Evolutionary conservation across 2,113 vertebrate genomes (phyloP).

Genomic region (Toxotes chatareus): DNA sequence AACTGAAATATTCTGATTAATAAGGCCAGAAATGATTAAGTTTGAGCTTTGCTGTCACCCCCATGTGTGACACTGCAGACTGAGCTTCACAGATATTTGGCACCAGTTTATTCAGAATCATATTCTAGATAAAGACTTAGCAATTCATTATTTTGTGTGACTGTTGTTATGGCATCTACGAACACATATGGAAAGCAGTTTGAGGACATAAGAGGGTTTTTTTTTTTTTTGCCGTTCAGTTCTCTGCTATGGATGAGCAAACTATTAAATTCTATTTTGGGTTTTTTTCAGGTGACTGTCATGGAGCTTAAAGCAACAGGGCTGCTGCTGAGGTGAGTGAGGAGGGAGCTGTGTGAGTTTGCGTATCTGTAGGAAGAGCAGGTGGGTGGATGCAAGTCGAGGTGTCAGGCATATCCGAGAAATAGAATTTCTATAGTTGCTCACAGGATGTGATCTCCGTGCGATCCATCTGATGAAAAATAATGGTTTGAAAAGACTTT

Average conservation of each 20-base stretch:
- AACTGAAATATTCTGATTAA: not conserved
- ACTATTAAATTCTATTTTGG: slow-evolving; percentile 62
- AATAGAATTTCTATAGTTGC: slow-evolving; percentile 55
- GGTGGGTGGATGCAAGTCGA: slow-evolving; percentile 42
- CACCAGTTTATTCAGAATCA: not conserved
- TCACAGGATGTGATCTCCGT: slow-evolving; percentile 30
- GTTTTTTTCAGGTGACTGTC: slow-evolving; percentile 45
- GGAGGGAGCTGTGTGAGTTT: slow-evolving; percentile 10
- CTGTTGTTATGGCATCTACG: not conserved
- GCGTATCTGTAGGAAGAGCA: slow-evolving; percentile 31
- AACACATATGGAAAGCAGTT: slow-evolving; percentile 10
- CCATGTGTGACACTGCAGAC: not conserved
- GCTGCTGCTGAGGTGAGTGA: slow-evolving; percentile 27
- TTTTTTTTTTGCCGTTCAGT: slow-evolving; percentile 8
- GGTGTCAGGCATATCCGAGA: slow-evolving; percentile 44
- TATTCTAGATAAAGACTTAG: not conserved
- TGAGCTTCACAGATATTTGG: not conserved
- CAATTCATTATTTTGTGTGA: not conserved
- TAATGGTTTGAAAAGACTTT: not conserved
- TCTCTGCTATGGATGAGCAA: slow-evolving; percentile 47
- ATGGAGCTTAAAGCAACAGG: slow-evolving; percentile 24
- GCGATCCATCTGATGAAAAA: slow-evolving; percentile 14
- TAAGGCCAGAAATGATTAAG: accelerated
- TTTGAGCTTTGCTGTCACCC: not conserved
- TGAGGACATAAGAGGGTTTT: slow-evolving; percentile 33